These are phyloP conservation scores for Dorcus parallelipipedus DNA, from an alignment of 2,888 invertebrate genomes.

Conservation along the genomic window DNA sequence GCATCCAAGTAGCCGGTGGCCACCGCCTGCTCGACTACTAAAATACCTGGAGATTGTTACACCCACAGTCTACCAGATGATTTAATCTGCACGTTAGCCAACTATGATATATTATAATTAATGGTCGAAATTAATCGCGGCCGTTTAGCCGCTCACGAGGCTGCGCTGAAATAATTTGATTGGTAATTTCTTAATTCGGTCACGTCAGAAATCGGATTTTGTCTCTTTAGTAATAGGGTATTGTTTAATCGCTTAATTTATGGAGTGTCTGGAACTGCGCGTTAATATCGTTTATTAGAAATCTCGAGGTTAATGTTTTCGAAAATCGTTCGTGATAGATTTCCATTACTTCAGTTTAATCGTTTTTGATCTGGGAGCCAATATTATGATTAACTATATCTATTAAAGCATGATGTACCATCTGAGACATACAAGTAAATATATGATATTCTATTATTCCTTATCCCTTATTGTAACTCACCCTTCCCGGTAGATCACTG, in stretches of 20 bases:
- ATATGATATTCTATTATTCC: too few relatives aligned
- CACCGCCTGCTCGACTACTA: constrained; percentile 24
- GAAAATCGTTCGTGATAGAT: too few relatives aligned
- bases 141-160: constrained; percentile 29
- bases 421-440: too few relatives aligned
- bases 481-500: too few relatives aligned
- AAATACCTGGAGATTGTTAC: constrained; percentile 25
- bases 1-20: constrained; percentile 28
- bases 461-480: too few relatives aligned
- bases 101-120: constrained; percentile 33
- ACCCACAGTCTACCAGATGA: constrained; percentile 31
- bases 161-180: constrained; percentile 25
- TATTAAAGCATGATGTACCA: too few relatives aligned
- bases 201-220: constrained; percentile 20
- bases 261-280: constrained; percentile 5
- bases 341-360: too few relatives aligned
- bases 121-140: constrained; percentile 31
- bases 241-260: constrained; percentile 11
- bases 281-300: constrained; percentile 5
- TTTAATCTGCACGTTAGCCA: constrained; percentile 33
- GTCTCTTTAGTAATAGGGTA: constrained; percentile 10
- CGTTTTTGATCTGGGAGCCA: too few relatives aligned
- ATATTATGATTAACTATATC: too few relatives aligned
- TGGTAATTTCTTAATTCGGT: constrained; percentile 33
- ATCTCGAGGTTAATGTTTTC: not conserved